phyloP scores from a whole-genome alignment of 2,113 vertebrate species.

The Sylvia atricapilla region DNA sequence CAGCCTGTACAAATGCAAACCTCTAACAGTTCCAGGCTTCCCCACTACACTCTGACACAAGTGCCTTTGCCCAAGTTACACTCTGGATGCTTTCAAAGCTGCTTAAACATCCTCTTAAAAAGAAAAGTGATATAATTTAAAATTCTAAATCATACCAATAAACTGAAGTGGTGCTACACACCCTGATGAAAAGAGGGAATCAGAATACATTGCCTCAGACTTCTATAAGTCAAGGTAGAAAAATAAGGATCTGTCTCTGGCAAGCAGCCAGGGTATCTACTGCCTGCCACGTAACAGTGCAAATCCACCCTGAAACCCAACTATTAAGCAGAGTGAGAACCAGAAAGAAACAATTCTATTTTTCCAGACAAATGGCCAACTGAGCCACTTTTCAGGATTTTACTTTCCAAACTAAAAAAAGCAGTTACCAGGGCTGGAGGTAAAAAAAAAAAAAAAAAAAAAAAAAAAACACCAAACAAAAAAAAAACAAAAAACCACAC shows the following conservation, averaged over 20 bases:
- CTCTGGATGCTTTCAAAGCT: not conserved
- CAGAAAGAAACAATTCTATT: not conserved
- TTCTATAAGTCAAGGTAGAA: not conserved
- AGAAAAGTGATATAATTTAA: not conserved
- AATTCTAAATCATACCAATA: not conserved
- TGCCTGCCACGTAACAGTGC: not conserved
- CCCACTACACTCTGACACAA: no score
- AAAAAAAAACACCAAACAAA: not conserved
- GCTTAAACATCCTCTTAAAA: not conserved
- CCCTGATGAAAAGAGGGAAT: not conserved
- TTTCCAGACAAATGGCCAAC: constrained; percentile 7
- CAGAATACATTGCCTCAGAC: not conserved
- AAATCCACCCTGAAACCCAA: not conserved
- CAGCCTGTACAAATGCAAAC: not conserved
- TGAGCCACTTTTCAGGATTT: not conserved
- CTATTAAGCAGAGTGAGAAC: not conserved
- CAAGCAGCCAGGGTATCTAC: not conserved
- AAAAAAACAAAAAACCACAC: not conserved
- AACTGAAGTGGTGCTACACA: not conserved
- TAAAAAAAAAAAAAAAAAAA: not conserved
- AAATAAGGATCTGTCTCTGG: not conserved
- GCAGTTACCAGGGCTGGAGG: not conserved
- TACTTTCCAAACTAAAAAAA: not conserved
- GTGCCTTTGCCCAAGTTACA: not conserved
- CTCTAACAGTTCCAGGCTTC: not conserved